Conservation (phyloP, 2,113 vertebrate species). For the Chaenogobius annularis region DNA sequence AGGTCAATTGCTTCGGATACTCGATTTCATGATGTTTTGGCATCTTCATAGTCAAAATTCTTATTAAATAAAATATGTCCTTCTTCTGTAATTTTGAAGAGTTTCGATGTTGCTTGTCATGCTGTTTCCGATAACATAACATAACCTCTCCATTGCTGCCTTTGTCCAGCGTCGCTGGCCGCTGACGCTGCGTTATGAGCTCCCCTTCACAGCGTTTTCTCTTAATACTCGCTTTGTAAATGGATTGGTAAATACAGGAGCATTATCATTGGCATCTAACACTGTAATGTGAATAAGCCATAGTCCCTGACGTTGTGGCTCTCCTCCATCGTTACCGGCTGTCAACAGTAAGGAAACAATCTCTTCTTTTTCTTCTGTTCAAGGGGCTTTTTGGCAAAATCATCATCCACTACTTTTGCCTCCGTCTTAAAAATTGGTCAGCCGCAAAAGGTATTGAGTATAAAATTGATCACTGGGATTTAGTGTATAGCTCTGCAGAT, state of each 20-base stretch:
- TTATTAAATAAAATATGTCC: slow-evolving; percentile 36
- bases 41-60: slow-evolving; percentile 60
- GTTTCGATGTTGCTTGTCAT: slow-evolving; percentile 13
- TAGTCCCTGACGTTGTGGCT: slow-evolving; percentile 67
- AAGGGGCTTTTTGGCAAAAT: slow-evolving; percentile 42
- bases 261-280: slow-evolving; percentile 73
- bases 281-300: slow-evolving; percentile 64
- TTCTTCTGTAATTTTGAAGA: slow-evolving; percentile 45
- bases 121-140: slow-evolving; percentile 40
- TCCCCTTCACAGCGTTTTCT: slow-evolving; percentile 56
- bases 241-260: slow-evolving; percentile 61
- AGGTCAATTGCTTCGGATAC: slow-evolving; percentile 48
- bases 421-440: slow-evolving; percentile 36
- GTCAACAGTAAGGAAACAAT: slow-evolving; percentile 56
- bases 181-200: slow-evolving; percentile 50
- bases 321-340: slow-evolving; percentile 70
- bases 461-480: slow-evolving; percentile 66
- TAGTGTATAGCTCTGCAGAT: slow-evolving; percentile 75
- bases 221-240: slow-evolving; percentile 66
- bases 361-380: slow-evolving; percentile 62
- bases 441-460: slow-evolving; percentile 58
- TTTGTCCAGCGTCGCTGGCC: slow-evolving; percentile 69
- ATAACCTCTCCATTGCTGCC: slow-evolving; percentile 61
- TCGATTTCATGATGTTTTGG: slow-evolving; percentile 49
- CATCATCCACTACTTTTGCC: slow-evolving; percentile 51